Evolutionary conservation across 2,113 vertebrate species (phyloP).

Genomic region (Crocuta crocuta): DNA sequence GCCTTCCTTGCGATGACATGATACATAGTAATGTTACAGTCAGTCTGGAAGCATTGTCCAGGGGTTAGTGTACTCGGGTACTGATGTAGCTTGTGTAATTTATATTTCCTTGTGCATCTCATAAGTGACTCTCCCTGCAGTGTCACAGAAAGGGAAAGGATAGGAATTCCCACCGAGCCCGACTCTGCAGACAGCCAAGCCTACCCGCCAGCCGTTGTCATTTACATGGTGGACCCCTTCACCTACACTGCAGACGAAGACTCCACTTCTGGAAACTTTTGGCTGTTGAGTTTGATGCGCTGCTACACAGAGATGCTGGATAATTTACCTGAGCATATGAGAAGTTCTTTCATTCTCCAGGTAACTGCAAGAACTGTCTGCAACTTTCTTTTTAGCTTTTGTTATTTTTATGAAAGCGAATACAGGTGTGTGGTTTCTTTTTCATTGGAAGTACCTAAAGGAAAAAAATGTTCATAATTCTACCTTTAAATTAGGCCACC

Average conservation of each 20-base stretch:
- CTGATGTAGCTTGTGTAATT: background rate
- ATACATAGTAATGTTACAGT: background rate
- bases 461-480: background rate
- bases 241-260: slow-evolving; percentile 92
- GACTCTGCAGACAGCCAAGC: slow-evolving; percentile 93
- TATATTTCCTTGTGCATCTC: background rate
- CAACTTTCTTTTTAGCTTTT: slow-evolving; percentile 52
- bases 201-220: slow-evolving; percentile 94
- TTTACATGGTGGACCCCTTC: slow-evolving; percentile 98
- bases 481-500: background rate
- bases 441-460: background rate
- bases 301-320: slow-evolving; percentile 98
- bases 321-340: slow-evolving; percentile 93
- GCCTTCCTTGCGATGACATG: background rate
- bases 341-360: slow-evolving; percentile 96
- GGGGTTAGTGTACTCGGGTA: background rate
- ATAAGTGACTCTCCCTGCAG: slow-evolving; percentile 78
- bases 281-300: slow-evolving; percentile 95
- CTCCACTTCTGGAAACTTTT: slow-evolving; percentile 92
- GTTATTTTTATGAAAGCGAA: slow-evolving; percentile 27
- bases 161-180: slow-evolving; percentile 94
- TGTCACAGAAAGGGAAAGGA: slow-evolving; percentile 92
- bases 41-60: background rate
- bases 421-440: background rate
- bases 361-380: slow-evolving; percentile 78